A percentile compares a stretch with the other conserved stretches of the same genome.
Conservation (phyloP, 2,888 invertebrate species). For the Melanostoma mellinum region DNA sequence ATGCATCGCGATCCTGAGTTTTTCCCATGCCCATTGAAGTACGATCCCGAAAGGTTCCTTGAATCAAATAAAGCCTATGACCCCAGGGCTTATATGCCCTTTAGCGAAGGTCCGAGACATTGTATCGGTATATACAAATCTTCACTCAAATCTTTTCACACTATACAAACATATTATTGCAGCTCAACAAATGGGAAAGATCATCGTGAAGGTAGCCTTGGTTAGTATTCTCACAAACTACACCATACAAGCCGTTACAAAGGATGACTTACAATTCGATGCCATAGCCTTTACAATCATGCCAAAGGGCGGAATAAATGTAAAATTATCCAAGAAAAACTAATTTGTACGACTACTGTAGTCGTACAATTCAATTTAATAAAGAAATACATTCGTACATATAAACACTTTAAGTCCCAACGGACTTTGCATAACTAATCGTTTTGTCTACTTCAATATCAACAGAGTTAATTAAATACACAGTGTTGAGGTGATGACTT, state of each 20-base stretch:
- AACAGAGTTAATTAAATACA: constrained; percentile 43
- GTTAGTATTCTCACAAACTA: constrained; percentile 78
- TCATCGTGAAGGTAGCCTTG: constrained; percentile 79
- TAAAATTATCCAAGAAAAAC: constrained; percentile 75
- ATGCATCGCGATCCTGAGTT: constrained; percentile 81
- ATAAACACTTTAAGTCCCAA: constrained; percentile 3
- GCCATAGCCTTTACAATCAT: constrained; percentile 76
- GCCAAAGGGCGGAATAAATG: constrained; percentile 78
- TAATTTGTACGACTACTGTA: too few relatives aligned
- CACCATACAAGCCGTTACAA: constrained; percentile 74
- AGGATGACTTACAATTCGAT: constrained; percentile 79
- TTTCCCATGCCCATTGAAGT: constrained; percentile 81
- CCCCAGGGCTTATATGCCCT: constrained; percentile 80
- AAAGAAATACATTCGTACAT: neutral
- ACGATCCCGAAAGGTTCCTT: constrained; percentile 82
- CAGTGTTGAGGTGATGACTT: constrained; percentile 31
- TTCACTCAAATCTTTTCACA: neutral
- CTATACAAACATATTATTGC: neutral
- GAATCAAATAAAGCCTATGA: constrained; percentile 77
- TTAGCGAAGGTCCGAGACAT: constrained; percentile 81
- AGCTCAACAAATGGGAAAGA: constrained; percentile 79
- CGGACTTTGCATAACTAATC: constrained; percentile 35
- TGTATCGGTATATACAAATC: constrained; percentile 79
- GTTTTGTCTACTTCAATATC: constrained; percentile 23
- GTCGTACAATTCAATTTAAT: neutral